These are phyloP conservation scores for Macaria notata DNA, from an alignment of 2,888 invertebrate genomes.

Conservation along the genomic window DNA sequence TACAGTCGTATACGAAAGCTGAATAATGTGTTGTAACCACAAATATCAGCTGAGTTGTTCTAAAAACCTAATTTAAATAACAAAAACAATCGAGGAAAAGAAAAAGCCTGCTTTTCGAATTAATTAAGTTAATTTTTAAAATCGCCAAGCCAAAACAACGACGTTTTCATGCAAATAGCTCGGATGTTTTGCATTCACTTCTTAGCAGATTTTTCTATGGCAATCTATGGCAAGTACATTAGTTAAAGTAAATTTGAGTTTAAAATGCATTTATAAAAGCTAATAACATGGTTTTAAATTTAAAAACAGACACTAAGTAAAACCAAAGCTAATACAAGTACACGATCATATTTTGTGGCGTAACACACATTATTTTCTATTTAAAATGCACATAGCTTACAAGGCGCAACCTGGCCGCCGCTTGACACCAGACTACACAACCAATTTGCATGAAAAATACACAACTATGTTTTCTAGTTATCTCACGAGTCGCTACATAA, in stretches of 20 bases:
- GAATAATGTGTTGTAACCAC: no score
- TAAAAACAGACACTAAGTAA: no score
- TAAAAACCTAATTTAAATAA: slow-evolving; percentile 35
- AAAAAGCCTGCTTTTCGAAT: slow-evolving; percentile 38
- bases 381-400: no score
- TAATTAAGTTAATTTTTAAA: slow-evolving; percentile 36
- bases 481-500: slow-evolving; percentile 2
- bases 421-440: slow-evolving; percentile 16
- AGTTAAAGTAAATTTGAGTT: no score
- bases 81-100: slow-evolving; percentile 40
- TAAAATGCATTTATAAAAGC: no score
- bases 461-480: slow-evolving; percentile 21
- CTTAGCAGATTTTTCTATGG: slow-evolving; percentile 32
- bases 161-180: slow-evolving; percentile 59
- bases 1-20: no score
- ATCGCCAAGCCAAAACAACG: slow-evolving; percentile 45
- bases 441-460: slow-evolving; percentile 28
- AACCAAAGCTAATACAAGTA: no score
- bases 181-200: slow-evolving; percentile 37
- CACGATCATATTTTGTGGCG: no score
- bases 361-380: no score
- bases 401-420: slow-evolving; percentile 1
- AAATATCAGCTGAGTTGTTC: no score
- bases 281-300: no score
- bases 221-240: slow-evolving; percentile 11